phyloP scores from a whole-genome alignment of 2,888 invertebrate genomes.

The Metalampra italica region DNA sequence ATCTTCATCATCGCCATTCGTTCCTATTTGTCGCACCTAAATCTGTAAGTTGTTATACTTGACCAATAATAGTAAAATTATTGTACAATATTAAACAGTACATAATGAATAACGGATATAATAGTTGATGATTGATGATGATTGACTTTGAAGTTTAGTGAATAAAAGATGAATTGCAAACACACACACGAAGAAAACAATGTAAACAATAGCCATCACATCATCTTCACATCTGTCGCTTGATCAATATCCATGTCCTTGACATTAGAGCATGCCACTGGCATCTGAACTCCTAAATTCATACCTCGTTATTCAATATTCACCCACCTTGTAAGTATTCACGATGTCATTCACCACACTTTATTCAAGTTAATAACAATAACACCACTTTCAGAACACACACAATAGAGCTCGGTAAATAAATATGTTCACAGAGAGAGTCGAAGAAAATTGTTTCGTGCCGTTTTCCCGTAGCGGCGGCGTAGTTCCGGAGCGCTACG shows the following conservation, averaged over 20 bases:
- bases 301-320: constrained; percentile 47
- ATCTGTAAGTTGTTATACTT: no score
- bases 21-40: no score
- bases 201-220: constrained; percentile 10
- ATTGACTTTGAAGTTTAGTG: no score
- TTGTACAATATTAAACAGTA: no score
- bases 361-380: background rate
- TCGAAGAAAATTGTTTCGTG: constrained; percentile 38
- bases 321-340: constrained; percentile 57
- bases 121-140: no score
- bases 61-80: no score
- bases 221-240: constrained; percentile 29
- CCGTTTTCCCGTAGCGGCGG: constrained; percentile 35
- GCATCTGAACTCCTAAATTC: constrained; percentile 39
- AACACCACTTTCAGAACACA: constrained; percentile 1
- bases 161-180: no score
- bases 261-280: constrained; percentile 53
- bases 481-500: constrained; percentile 47
- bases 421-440: constrained; percentile 32
- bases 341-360: constrained; percentile 1
- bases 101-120: no score
- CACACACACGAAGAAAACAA: background rate
- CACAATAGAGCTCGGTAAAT: constrained; percentile 7
- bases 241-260: constrained; percentile 73
- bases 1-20: no score